Evolutionary conservation across 2,888 invertebrate genomes (phyloP).

Genomic region (Hydrotaea diabolus): DNA sequence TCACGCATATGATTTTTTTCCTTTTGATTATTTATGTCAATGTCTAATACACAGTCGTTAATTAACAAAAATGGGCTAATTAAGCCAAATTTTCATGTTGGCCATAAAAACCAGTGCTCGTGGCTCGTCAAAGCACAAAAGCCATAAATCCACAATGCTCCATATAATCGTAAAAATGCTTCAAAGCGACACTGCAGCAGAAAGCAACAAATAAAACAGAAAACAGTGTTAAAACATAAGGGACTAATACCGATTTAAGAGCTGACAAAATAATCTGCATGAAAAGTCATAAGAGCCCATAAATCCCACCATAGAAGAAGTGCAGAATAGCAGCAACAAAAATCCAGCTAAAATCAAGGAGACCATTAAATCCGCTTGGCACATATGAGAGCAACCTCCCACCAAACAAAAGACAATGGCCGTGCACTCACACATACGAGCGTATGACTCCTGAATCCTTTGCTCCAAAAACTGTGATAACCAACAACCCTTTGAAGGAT

Average conservation of each 20-base stretch:
- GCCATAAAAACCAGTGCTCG: not conserved
- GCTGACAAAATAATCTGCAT: conserved; percentile 9
- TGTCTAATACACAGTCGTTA: not conserved
- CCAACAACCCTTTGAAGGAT: conserved; percentile 30
- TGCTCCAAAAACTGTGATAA: not conserved
- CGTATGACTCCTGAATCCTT: not conserved
- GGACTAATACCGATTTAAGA: not conserved
- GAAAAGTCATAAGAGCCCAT: conserved; percentile 2
- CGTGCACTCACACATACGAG: not conserved
- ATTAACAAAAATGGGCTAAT: conserved; percentile 27
- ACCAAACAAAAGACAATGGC: not conserved
- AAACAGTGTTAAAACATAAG: conserved; percentile 32
- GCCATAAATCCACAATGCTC: conserved; percentile 7
- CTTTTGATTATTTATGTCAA: not conserved
- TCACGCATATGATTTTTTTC: not conserved
- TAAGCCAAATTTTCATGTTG: not conserved
- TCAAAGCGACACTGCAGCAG: too few relatives aligned
- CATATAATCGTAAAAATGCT: conserved; percentile 16
- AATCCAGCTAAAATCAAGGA: not conserved
- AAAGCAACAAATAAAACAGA: conserved; percentile 22
- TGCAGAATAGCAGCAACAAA: not conserved
- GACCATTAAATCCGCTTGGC: not conserved
- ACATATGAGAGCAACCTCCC: not conserved
- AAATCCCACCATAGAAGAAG: not conserved
- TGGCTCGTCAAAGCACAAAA: not conserved